A percentile compares a stretch with the other conserved stretches of the same genome.
These are phyloP conservation scores for Pardosa pseudoannulata DNA, from an alignment of 2,888 invertebrate species.

Conservation along the genomic window DNA sequence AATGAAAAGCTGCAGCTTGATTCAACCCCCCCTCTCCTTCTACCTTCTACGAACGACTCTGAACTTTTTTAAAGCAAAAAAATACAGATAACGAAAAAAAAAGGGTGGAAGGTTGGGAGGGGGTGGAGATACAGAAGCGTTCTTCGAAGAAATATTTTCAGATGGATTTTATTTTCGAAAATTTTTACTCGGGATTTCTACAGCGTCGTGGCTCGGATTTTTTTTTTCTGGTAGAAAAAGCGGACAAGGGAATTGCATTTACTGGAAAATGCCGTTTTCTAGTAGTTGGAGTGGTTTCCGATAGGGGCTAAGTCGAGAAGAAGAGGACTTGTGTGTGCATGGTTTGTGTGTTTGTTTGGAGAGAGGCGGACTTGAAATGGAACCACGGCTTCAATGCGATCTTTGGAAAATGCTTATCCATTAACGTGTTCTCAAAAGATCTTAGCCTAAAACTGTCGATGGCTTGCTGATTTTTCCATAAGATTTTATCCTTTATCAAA, in stretches of 20 bases:
- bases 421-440: too few species aligned
- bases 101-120: too few species aligned
- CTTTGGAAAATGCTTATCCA: too few species aligned
- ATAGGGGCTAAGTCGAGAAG: background rate
- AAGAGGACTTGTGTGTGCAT: too few species aligned
- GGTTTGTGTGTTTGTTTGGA: too few species aligned
- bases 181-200: background rate
- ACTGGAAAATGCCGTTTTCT: constrained; percentile 57
- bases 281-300: background rate
- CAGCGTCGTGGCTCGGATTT: too few species aligned
- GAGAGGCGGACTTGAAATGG: background rate
- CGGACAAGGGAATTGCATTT: constrained; percentile 65
- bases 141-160: background rate
- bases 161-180: constrained; percentile 2
- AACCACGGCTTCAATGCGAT: background rate
- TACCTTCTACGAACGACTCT: background rate
- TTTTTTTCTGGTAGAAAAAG: background rate
- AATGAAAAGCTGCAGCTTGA: background rate
- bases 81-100: constrained; percentile 11
- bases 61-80: constrained; percentile 6
- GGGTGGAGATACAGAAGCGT: too few species aligned
- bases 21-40: background rate
- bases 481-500: too few species aligned
- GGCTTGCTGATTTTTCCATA: too few species aligned
- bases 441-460: too few species aligned